Evolutionary conservation across 2,797 vertebrate genomes (phyloP).

Genomic region (Gallinago solitaria): DNA sequence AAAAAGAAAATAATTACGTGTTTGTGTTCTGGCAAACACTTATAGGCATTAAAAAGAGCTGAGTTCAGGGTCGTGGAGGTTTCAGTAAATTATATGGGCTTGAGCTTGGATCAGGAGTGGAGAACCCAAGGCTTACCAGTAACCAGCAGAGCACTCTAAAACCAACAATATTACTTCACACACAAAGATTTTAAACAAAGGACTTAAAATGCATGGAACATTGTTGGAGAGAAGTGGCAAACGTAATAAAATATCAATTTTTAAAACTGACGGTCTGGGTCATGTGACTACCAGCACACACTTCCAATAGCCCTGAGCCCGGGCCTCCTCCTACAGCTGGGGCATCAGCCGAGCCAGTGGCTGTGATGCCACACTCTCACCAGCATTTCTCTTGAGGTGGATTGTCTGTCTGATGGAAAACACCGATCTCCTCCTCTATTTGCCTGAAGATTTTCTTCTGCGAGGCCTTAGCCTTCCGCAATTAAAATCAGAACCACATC

Average conservation of each 20-base stretch:
- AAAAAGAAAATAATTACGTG: not conserved
- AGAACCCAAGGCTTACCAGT: not conserved
- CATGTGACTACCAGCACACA: not conserved
- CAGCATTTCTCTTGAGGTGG: not conserved
- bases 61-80: not conserved
- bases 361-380: not conserved
- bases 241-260: not conserved
- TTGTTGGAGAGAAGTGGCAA: not conserved
- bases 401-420: not conserved
- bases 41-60: not conserved
- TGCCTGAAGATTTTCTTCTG: not conserved
- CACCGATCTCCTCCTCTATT: not conserved
- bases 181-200: not conserved
- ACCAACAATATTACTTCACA: not conserved
- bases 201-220: not conserved
- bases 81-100: not conserved
- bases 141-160: not conserved
- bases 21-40: not conserved
- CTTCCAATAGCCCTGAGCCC: not conserved
- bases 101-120: not conserved
- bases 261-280: not conserved
- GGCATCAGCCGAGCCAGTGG: rapidly evolving
- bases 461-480: not conserved
- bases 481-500: not conserved
- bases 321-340: not conserved